A percentile compares a stretch with the other conserved stretches of the same genome.
Evolutionary conservation across 2,113 vertebrate species (phyloP).

Genomic region (Tupaia chinensis): DNA sequence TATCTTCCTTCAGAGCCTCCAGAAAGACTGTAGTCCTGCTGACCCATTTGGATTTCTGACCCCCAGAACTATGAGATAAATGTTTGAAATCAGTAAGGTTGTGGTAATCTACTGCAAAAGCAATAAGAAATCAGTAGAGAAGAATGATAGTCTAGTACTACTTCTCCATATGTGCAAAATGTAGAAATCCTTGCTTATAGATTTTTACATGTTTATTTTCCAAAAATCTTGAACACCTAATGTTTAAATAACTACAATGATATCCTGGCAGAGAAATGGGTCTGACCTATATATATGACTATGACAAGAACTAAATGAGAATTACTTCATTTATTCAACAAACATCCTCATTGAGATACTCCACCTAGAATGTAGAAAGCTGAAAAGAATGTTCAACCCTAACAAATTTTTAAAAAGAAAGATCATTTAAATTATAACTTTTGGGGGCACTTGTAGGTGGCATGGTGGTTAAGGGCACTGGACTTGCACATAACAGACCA

Average conservation of each 20-base stretch:
- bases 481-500: no score
- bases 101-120: neutral
- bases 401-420: neutral
- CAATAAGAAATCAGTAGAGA: neutral
- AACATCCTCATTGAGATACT: neutral
- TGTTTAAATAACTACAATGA: neutral
- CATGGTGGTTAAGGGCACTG: no score
- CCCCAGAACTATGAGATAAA: neutral
- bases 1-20: neutral
- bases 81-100: neutral
- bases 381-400: neutral
- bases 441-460: no score
- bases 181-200: neutral
- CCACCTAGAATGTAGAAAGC: neutral
- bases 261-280: neutral
- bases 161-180: neutral
- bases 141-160: neutral
- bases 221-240: neutral
- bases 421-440: no score
- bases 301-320: neutral
- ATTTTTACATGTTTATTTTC: neutral
- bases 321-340: neutral
- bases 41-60: neutral
- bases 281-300: no score
- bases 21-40: neutral